These are phyloP conservation scores for Apteryx mantelli DNA, from an alignment of 2,113 vertebrate genomes.

Conservation along the genomic window DNA sequence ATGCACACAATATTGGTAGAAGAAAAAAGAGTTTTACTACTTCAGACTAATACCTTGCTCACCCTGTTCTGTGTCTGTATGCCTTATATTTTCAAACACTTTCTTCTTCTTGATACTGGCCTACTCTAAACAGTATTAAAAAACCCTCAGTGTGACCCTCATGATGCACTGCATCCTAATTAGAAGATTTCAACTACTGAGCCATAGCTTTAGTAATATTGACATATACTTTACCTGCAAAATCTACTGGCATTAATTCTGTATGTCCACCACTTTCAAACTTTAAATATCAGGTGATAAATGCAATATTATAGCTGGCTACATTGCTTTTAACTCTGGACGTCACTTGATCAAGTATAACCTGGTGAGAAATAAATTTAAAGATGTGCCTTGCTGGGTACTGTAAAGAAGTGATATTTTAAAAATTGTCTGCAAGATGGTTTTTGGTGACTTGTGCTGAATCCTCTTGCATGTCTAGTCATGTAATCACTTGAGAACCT, in stretches of 20 bases:
- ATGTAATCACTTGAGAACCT: slow-evolving; percentile 35
- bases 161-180: background rate
- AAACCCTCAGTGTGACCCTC: background rate
- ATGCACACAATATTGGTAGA: background rate
- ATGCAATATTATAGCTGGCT: background rate
- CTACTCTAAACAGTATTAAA: background rate
- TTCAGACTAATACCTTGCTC: background rate
- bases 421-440: background rate
- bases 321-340: background rate
- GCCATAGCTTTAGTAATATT: background rate
- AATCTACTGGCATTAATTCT: background rate
- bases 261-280: background rate
- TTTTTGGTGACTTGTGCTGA: slow-evolving; percentile 8
- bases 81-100: background rate
- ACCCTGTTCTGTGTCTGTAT: background rate
- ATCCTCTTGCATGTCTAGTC: background rate
- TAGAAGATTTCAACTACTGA: background rate
- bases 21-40: background rate
- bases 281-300: background rate
- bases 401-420: background rate
- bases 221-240: background rate
- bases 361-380: background rate
- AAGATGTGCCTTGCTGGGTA: background rate
- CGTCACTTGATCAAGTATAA: background rate
- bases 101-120: background rate